A percentile compares a stretch with the other conserved stretches of the same genome.
Conservation (phyloP, 2,797 vertebrate species). For the Streptopelia turtur region DNA sequence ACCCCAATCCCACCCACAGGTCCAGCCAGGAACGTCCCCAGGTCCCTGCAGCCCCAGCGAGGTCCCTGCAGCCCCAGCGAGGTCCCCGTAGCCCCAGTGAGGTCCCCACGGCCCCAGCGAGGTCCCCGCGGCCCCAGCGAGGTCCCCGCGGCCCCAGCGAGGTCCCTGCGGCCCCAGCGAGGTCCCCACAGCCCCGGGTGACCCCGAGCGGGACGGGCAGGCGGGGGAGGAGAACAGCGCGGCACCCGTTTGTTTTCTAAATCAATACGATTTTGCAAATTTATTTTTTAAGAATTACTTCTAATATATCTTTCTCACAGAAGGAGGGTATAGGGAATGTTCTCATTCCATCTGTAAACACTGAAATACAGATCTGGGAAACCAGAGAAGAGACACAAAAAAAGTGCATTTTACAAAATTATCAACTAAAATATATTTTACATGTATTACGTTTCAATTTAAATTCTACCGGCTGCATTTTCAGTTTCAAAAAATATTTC, state of each 20-base stretch:
- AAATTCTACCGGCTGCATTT: slow-evolving; percentile 84
- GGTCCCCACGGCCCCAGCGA: too few relatives aligned
- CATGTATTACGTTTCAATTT: slow-evolving; percentile 82
- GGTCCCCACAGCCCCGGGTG: too few relatives aligned
- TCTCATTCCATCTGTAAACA: slow-evolving; percentile 85
- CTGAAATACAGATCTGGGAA: slow-evolving; percentile 85
- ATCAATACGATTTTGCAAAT: slow-evolving; percentile 84
- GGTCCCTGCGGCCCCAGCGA: too few relatives aligned
- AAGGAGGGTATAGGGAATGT: slow-evolving; percentile 81
- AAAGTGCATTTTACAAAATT: slow-evolving; percentile 88
- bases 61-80: too few relatives aligned
- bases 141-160: too few relatives aligned
- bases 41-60: too few relatives aligned
- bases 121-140: too few relatives aligned
- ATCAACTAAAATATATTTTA: slow-evolving; percentile 88
- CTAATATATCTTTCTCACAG: slow-evolving; percentile 84
- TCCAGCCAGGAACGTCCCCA: background rate
- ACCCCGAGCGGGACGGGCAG: fast-evolving
- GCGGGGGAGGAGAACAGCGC: slow-evolving; percentile 28
- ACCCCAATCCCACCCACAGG: background rate
- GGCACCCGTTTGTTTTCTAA: slow-evolving; percentile 73
- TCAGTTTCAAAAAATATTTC: slow-evolving; percentile 85
- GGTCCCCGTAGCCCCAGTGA: too few relatives aligned
- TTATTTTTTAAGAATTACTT: slow-evolving; percentile 86
- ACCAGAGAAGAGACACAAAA: slow-evolving; percentile 83